phyloP scores from a whole-genome alignment of 2,797 vertebrate genomes.

The Sebastes glaucus region DNA sequence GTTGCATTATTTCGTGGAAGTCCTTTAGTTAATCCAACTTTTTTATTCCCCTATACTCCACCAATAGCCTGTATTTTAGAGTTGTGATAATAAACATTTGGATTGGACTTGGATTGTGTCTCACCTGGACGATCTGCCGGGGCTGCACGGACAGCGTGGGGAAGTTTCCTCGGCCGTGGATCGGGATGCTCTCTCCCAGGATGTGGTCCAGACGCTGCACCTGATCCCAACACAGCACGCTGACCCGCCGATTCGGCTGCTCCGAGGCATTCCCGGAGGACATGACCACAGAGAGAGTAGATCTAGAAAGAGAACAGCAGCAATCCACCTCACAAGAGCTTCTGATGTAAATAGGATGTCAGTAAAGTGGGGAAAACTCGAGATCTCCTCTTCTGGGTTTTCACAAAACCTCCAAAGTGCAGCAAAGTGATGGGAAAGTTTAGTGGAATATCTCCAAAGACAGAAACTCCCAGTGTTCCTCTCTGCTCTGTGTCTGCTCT shows the following conservation, averaged over 20 bases:
- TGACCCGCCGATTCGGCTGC: conserved; percentile 82
- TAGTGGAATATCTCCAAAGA: conserved; percentile 18
- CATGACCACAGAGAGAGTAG: conserved; percentile 54
- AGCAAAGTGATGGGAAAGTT: conserved; percentile 2
- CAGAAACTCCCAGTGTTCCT: not conserved
- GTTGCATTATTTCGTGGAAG: not conserved
- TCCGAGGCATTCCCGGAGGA: conserved; percentile 78
- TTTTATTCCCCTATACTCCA: not conserved
- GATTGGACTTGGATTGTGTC: not conserved
- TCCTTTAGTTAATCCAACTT: not conserved
- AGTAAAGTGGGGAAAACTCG: not conserved
- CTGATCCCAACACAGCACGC: conserved; percentile 92
- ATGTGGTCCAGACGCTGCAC: conserved; percentile 92
- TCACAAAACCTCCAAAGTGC: conserved; percentile 26
- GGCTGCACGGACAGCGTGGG: conserved; percentile 92
- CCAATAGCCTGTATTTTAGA: not conserved
- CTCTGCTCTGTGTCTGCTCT: not conserved
- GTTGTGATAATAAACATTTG: not conserved
- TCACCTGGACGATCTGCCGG: conserved; percentile 88
- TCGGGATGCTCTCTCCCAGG: conserved; percentile 91
- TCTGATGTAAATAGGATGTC: not conserved
- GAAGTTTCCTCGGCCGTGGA: conserved; percentile 95
- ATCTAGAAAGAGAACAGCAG: not conserved
- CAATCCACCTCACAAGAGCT: not conserved
- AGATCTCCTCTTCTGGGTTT: conserved; percentile 5